Base-by-base conservation (phyloP, 2,113 vertebrate genomes). In the Oncorhynchus tshawytscha region DNA sequence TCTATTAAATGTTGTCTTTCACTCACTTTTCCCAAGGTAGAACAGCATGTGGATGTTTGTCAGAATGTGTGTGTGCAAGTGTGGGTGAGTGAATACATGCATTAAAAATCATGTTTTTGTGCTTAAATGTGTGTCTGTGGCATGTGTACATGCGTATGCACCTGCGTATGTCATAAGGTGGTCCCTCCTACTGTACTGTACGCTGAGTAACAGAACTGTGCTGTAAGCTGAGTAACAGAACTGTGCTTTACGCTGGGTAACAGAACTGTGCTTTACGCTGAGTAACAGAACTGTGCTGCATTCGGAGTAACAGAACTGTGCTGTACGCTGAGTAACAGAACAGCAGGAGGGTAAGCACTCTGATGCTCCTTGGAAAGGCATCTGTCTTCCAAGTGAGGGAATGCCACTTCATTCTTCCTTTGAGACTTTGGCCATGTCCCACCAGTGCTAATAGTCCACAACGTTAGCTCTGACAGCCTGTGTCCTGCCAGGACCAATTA, bases 401-500 rank as follows among this genome's bases (percentile, higher is more conserved):
- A 39, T 16, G 69, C 70, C 83, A 86, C 82, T 74, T 84, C 75
- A 77, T 81, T 82, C 82, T 80, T 87, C 77, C 72, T 87, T 77
- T 75, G 82, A 77, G 79, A 80, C 73, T 85, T 78, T 80, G 82
- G 84, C 83, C 76, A 22, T 82, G 85, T 90, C 89, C 87, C 75
- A 81, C 86, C 80, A 72, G 72, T 57, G 29, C 81, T 90, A 90
- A 90, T 91, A 82, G 76, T 86, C 83, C 72, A 66, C 81, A 80
- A 81, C 79, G 84, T 84, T 85, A 67, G 84, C 82, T 82, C 80
- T 83, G 86, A 86, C 85, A 82, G 81, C 88, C 72, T 77, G 70
- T 77, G 71, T 82, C 75, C 77, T 88, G 88, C 90, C 86, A 92
- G 85, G 68, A 51, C 86, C 89, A 87, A 90, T 93, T 91, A 91